phyloP scores from a whole-genome alignment of 2,797 vertebrate species.

The Sparus aurata region DNA sequence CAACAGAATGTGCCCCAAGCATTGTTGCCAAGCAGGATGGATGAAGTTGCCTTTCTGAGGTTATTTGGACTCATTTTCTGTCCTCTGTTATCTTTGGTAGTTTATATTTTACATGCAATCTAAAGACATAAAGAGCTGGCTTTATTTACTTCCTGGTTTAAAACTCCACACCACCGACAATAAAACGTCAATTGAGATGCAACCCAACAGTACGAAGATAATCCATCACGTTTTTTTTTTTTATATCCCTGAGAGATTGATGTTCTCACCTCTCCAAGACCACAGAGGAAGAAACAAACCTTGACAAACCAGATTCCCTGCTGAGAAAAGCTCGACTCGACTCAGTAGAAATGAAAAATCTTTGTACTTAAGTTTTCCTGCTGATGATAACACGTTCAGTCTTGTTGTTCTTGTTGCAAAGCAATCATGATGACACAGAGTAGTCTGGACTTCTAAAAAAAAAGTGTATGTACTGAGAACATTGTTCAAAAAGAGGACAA shows the following conservation, averaged over 20 bases:
- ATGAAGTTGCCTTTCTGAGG: not conserved
- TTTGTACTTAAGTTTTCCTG: conserved; percentile 12
- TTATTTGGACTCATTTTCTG: not conserved
- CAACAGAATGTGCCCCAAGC: not conserved
- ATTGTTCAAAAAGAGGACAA: conserved; percentile 29
- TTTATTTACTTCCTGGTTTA: conserved; percentile 2
- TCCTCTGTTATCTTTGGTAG: not conserved
- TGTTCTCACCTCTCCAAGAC: not conserved
- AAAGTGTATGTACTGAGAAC: conserved; percentile 27
- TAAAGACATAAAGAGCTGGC: not conserved
- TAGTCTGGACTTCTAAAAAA: conserved; percentile 26
- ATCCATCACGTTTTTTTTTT: conserved; percentile 5
- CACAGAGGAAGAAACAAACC: not conserved
- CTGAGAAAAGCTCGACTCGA: not conserved
- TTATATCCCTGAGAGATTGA: not conserved
- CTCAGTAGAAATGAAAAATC: conserved; percentile 15
- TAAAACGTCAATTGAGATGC: not conserved
- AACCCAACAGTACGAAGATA: not conserved
- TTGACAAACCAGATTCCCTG: not conserved
- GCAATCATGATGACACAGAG: conserved; percentile 40
- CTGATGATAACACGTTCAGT: conserved; percentile 22
- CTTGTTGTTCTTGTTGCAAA: conserved; percentile 52
- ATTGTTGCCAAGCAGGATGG: not conserved
- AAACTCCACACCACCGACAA: not conserved
- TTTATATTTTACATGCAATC: not conserved